Conservation (phyloP, 1,140 invertebrate species). For the Prorops nasuta region DNA sequence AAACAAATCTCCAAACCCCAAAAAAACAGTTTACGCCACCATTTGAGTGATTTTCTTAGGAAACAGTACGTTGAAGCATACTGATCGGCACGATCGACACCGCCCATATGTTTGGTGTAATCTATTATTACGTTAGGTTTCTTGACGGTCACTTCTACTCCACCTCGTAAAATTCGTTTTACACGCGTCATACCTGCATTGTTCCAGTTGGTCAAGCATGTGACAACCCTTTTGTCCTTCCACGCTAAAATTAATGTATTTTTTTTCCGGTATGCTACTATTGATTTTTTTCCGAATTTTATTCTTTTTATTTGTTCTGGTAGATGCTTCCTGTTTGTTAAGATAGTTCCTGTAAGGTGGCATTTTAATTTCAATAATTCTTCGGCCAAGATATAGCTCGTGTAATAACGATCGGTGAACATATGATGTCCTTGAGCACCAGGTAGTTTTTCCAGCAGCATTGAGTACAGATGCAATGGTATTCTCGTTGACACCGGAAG, state of each 20-base stretch:
- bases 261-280: constrained; percentile 3
- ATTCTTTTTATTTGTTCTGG: constrained; percentile 11
- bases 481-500: constrained; percentile 9
- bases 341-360: not conserved
- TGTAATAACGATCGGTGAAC: constrained; percentile 6
- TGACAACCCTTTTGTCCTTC: constrained; percentile 5
- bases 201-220: constrained; percentile 7
- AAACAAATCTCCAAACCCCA: constrained; percentile 11
- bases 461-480: constrained; percentile 1
- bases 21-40: constrained; percentile 24
- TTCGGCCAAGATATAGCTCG: not conserved
- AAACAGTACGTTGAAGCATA: constrained; percentile 10
- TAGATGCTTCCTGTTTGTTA: constrained; percentile 4
- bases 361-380: constrained; percentile 4
- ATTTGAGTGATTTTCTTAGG: constrained; percentile 24
- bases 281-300: constrained; percentile 7
- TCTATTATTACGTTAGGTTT: constrained; percentile 18
- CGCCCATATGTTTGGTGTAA: constrained; percentile 17
- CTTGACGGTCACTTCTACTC: constrained; percentile 9
- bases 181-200: constrained; percentile 8
- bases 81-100: constrained; percentile 14
- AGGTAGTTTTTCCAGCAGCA: constrained; percentile 10
- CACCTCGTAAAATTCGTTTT: constrained; percentile 3
- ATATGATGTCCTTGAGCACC: constrained; percentile 9
- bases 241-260: constrained; percentile 1